Evolutionary conservation across 1,140 invertebrate species (phyloP), one percentile per base, ranked within the genome.

Genomic region (Aphaenogaster floridana): DNA sequence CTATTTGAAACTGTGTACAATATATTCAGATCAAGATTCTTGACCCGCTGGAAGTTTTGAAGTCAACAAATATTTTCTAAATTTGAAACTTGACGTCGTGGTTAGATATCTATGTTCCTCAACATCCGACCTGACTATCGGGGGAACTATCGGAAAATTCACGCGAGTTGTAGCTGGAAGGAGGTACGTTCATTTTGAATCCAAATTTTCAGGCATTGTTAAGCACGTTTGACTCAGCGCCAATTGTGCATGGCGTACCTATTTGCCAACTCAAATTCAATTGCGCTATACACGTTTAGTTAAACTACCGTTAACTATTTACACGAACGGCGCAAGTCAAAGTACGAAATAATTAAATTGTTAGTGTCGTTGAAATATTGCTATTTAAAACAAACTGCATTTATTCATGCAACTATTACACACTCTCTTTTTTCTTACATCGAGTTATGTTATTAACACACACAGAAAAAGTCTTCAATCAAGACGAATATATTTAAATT

Each of bases 171-270:
- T 28, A 57, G 64, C 39, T 57, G 66, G 48, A 57, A 57, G 79
- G 8, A 34, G 63, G 9, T 39, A 39, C 66, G 52, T 84, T 76
- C 28, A 61, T 76, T 84, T 45, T 6, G 80, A 74, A 61, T 61
- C 54, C 7, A 42, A 57, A 83, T 84, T 84, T 84, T 79, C 84
- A 80, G 61, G 74, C 74, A 80, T 86, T 86, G 63, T 86, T 86
- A 64, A 64, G 48, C 74, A 61, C 74, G 61, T 28, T 80, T 66
- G 84, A 77, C 61, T 42, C 59, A 17, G 11, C 15, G 84, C 74
- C 84, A 86, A 86, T 78, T 86, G 74, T 79, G 54, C 80, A 36
- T 34, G 50, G 48, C 61, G 63, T 64, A 28, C 17, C 54, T 84
- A 74, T 57, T 86, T 68, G 84, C 72, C 61, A 86, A 54, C 36